Percentiles rank a stretch among this genome's conserved stretches.
Evolutionary conservation across 2,888 invertebrate genomes (phyloP).

Genomic region (Epinotia nisella): DNA sequence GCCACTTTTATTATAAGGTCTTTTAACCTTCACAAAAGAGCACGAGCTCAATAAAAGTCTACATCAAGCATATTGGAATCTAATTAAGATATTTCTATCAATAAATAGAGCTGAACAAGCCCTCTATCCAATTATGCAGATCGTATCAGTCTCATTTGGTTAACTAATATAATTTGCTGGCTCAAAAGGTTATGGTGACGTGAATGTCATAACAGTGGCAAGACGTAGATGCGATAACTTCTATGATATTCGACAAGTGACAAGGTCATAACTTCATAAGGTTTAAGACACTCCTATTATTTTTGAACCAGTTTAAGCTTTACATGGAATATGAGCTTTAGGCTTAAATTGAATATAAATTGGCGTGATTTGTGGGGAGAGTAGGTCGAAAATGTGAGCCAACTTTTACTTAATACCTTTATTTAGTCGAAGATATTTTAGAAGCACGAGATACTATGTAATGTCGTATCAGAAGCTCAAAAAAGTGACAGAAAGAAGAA

Average conservation of each 20-base stretch:
- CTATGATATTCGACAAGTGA: background rate
- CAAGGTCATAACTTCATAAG: background rate
- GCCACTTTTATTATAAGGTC: background rate
- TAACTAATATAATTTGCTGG: constrained; percentile 13
- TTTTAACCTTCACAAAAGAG: background rate
- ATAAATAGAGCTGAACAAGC: background rate
- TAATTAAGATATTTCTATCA: background rate
- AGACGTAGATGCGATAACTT: background rate
- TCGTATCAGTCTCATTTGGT: constrained; percentile 15
- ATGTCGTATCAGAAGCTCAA: too few species aligned
- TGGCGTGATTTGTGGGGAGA: too few species aligned
- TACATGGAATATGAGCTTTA: too few species aligned
- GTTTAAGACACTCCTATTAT: background rate
- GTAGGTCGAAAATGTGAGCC: too few species aligned
- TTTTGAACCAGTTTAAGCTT: too few species aligned
- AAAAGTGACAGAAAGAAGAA: too few species aligned
- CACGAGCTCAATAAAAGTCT: background rate
- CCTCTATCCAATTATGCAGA: constrained; percentile 22
- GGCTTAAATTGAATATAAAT: too few species aligned
- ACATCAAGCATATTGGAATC: constrained; percentile 8
- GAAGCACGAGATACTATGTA: too few species aligned
- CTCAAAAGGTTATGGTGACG: background rate
- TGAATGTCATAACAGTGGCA: background rate
- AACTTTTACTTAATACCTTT: too few species aligned
- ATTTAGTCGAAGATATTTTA: too few species aligned